phyloP scores from a whole-genome alignment of 2,797 vertebrate genomes.

The Mormyrus proboscirostris region DNA sequence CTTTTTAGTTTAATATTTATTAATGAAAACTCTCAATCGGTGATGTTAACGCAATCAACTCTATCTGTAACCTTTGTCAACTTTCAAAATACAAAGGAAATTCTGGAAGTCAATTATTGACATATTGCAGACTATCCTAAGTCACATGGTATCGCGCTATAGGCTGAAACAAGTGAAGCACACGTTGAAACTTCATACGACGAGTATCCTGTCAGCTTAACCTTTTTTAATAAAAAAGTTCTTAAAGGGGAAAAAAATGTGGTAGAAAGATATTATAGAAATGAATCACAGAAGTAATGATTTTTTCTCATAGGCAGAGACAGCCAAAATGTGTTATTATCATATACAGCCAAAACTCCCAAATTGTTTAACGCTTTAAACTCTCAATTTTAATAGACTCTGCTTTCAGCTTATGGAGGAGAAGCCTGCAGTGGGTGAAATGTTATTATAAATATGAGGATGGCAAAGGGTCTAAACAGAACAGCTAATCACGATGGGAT shows the following conservation, averaged over 20 bases:
- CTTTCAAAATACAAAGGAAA: background rate
- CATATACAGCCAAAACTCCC: background rate
- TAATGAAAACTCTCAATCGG: background rate
- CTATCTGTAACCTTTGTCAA: conserved; percentile 15
- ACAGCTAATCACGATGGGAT: background rate
- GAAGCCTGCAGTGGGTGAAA: background rate
- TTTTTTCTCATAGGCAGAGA: background rate
- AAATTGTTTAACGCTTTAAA: conserved; percentile 13
- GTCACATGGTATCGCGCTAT: background rate
- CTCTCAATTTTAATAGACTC: conserved; percentile 14
- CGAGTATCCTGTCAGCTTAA: background rate
- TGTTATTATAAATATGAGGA: conserved; percentile 6
- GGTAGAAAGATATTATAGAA: background rate
- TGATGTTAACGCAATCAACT: background rate
- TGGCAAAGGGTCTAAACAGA: conserved; percentile 15
- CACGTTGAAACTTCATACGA: background rate
- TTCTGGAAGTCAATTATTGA: background rate
- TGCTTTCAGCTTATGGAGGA: conserved; percentile 5
- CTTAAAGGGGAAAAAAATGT: background rate
- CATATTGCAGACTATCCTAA: background rate
- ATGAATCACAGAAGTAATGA: background rate
- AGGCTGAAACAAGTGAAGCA: background rate
- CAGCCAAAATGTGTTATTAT: background rate
- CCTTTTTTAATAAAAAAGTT: background rate
- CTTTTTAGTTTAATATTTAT: background rate